Evolutionary conservation across 2,113 vertebrate species (phyloP).

Genomic region (Dendrocopos noguchii): DNA sequence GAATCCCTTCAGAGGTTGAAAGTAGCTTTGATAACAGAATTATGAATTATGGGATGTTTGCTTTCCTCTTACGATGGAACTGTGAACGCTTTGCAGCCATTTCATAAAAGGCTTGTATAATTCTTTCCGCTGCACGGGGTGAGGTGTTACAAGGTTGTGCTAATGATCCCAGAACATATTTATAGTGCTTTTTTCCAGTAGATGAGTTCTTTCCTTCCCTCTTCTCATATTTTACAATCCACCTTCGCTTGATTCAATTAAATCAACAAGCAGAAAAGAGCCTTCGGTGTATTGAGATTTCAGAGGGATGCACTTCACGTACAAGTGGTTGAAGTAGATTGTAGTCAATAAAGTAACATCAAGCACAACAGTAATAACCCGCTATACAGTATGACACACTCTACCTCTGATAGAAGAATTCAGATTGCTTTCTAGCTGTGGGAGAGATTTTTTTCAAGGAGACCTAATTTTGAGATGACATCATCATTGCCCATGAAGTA

Average conservation of each 20-base stretch:
- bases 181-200: conserved; percentile 55
- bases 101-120: background rate
- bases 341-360: background rate
- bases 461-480: background rate
- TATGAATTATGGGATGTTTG: background rate
- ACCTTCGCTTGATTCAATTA: background rate
- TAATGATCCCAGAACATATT: conserved; percentile 46
- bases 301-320: background rate
- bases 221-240: background rate
- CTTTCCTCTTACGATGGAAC: background rate
- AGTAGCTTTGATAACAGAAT: conserved; percentile 29
- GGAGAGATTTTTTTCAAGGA: background rate
- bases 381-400: rapidly evolving
- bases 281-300: background rate
- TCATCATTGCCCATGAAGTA: background rate
- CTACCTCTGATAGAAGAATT: background rate
- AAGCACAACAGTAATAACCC: background rate
- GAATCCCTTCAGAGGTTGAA: conserved; percentile 45
- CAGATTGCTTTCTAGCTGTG: background rate
- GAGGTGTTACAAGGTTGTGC: conserved; percentile 23
- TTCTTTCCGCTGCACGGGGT: background rate
- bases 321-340: background rate
- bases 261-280: conserved; percentile 9
- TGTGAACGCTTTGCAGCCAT: conserved; percentile 17
- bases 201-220: background rate